These are phyloP conservation scores for Climacteris rufus DNA, from an alignment of 2,113 vertebrate genomes.

Conservation along the genomic window DNA sequence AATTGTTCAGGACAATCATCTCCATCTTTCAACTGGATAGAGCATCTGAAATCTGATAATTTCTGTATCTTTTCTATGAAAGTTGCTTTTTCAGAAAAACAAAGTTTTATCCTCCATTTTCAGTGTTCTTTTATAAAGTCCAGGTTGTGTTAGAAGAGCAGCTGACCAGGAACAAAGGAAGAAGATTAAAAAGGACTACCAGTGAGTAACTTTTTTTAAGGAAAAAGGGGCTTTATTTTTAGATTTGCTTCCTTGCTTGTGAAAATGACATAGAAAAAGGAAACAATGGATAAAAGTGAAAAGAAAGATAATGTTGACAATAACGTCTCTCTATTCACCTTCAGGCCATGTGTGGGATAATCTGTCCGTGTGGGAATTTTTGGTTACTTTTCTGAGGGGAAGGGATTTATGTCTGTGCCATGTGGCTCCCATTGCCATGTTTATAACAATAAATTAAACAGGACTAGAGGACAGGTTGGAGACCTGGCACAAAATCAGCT, in stretches of 20 bases:
- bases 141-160: not conserved
- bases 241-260: not conserved
- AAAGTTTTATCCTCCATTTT: not conserved
- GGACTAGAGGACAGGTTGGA: not conserved
- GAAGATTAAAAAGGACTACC: not conserved
- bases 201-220: not conserved
- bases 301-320: not conserved
- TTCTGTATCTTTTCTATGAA: not conserved
- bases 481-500: not conserved
- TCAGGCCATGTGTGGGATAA: not conserved
- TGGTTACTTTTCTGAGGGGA: not conserved
- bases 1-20: not conserved
- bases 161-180: not conserved
- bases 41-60: not conserved
- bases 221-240: not conserved
- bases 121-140: not conserved
- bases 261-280: not conserved
- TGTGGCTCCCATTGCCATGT: not conserved
- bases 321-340: not conserved
- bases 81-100: not conserved
- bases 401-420: rapidly evolving
- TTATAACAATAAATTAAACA: not conserved
- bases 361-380: not conserved
- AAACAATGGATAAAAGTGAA: not conserved
- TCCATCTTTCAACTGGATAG: not conserved